Evolutionary conservation across 2,113 vertebrate genomes (phyloP).

Genomic region (Rhinopomastus cyanomelas): DNA sequence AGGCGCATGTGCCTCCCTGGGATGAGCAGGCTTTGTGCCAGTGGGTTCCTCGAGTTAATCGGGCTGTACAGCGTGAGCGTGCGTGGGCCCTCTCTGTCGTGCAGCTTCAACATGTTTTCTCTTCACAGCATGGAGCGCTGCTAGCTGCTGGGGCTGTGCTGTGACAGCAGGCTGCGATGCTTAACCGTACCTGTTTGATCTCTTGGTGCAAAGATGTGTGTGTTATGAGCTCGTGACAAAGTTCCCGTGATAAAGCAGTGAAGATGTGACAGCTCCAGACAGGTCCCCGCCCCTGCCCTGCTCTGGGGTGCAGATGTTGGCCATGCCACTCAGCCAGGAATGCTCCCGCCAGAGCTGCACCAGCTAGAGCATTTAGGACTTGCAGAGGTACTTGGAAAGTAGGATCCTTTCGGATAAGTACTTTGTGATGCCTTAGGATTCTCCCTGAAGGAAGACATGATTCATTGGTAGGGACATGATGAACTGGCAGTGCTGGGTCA

Average conservation of each 20-base stretch:
- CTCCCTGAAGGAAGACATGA: background rate
- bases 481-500: too few relatives aligned
- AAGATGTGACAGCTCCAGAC: conserved; percentile 39
- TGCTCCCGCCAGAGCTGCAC: background rate
- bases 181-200: conserved; percentile 37
- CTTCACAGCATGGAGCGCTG: background rate
- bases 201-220: conserved; percentile 28
- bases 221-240: conserved; percentile 37
- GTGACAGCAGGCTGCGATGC: conserved; percentile 15
- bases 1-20: background rate
- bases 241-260: conserved; percentile 47
- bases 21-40: background rate
- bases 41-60: background rate
- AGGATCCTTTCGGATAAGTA: background rate
- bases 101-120: background rate
- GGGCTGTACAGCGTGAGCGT: background rate
- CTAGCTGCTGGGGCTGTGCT: background rate
- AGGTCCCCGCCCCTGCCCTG: background rate
- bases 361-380: background rate
- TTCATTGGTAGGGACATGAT: too few relatives aligned
- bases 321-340: background rate
- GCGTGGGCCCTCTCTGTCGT: background rate
- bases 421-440: background rate
- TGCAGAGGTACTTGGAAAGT: background rate
- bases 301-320: conserved; percentile 57